Percentiles rank a stretch among this genome's conserved stretches.
Conservation (phyloP, 2,797 vertebrate species). For the Adrianichthys oophorus region DNA sequence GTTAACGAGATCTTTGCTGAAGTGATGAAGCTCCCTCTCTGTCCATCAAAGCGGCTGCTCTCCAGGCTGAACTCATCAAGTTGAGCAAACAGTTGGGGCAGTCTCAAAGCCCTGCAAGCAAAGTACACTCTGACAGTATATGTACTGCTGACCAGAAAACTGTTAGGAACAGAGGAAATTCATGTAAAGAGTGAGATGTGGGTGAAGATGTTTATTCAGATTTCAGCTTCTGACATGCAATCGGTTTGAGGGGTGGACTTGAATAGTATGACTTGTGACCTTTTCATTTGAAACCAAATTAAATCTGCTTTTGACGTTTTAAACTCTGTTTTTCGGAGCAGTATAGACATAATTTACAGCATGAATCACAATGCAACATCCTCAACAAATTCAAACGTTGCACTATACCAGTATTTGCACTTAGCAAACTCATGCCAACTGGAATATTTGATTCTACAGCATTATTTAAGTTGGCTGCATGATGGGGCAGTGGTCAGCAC, state of each 20-base stretch:
- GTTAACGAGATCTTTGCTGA: constrained; percentile 54
- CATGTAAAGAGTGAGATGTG: constrained; percentile 4
- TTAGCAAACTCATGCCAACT: too few species aligned
- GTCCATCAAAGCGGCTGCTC: constrained; percentile 19
- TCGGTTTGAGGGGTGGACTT: not conserved
- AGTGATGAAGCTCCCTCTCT: constrained; percentile 5
- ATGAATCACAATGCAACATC: too few species aligned
- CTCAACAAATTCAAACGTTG: too few species aligned
- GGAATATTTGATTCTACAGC: too few species aligned
- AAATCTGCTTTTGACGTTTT: too few species aligned
- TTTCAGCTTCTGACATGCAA: not conserved
- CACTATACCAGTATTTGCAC: too few species aligned
- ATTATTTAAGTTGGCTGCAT: too few species aligned
- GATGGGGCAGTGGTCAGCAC: too few species aligned
- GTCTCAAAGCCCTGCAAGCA: constrained; percentile 42
- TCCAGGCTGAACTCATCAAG: constrained; percentile 38
- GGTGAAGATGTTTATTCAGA: not conserved
- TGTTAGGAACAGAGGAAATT: not conserved
- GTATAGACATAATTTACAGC: too few species aligned
- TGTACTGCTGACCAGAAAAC: constrained; percentile 2
- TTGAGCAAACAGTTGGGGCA: constrained; percentile 55
- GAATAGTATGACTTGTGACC: not conserved
- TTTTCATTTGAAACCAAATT: too few species aligned
- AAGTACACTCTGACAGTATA: constrained; percentile 48
- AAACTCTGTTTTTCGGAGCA: too few species aligned